Conservation (phyloP, 2,113 vertebrate species). For the Centropus bengalensis region DNA sequence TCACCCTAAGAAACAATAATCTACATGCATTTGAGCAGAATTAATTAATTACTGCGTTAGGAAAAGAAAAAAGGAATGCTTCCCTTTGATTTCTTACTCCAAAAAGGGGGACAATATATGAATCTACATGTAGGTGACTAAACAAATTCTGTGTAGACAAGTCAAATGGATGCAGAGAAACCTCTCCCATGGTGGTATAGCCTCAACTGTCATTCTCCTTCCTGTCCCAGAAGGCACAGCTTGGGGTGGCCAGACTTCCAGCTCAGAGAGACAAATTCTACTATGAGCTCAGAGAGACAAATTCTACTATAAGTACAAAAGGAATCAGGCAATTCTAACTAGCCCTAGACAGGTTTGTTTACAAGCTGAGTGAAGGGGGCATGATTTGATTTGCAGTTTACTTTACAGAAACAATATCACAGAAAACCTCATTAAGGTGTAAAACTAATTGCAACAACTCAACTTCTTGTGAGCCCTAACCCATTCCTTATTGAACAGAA, state of each 20-base stretch:
- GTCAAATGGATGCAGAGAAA: background rate
- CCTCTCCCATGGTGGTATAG: background rate
- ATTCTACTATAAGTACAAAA: background rate
- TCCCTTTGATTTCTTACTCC: background rate
- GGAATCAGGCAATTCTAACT: background rate
- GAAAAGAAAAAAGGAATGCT: background rate
- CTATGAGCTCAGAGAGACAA: background rate
- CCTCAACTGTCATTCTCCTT: background rate
- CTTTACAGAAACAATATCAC: background rate
- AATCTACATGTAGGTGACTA: background rate
- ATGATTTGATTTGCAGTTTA: background rate
- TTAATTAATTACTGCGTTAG: background rate
- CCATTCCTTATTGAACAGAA: accelerated
- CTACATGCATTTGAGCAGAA: background rate
- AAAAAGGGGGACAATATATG: background rate
- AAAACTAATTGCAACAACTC: background rate
- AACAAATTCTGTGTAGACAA: background rate
- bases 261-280: background rate
- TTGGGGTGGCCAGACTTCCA: background rate
- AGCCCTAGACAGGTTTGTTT: background rate
- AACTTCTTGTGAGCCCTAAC: background rate
- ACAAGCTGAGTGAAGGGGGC: background rate
- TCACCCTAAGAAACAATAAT: background rate
- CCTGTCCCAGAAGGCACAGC: background rate
- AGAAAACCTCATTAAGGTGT: background rate